Conservation (phyloP, 2,888 invertebrate genomes). For the Plebejus anna region DNA sequence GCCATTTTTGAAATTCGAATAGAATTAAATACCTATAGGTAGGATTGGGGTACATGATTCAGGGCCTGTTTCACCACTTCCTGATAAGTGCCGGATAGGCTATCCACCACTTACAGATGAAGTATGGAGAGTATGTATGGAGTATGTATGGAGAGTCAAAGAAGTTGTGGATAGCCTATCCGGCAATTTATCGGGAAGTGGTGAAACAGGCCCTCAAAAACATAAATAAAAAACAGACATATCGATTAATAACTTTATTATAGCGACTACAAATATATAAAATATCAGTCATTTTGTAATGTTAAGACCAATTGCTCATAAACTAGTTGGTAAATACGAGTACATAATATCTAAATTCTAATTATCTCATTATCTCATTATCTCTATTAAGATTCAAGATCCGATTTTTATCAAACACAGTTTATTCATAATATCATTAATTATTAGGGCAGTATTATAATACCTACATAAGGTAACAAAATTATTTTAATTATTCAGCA, state of each 20-base stretch:
- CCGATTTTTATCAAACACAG: background rate
- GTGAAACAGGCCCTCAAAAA: background rate
- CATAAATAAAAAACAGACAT: background rate
- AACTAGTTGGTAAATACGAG: background rate
- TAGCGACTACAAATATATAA: conserved; percentile 65
- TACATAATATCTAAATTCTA: background rate
- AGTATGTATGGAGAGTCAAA: too few relatives aligned
- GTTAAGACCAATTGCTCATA: conserved; percentile 10
- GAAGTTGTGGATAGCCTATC: too few relatives aligned
- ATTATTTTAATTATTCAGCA: too few relatives aligned
- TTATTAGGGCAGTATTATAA: conserved; percentile 13
- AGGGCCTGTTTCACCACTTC: too few relatives aligned
- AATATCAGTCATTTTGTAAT: conserved; percentile 66
- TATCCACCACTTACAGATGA: too few relatives aligned
- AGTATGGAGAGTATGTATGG: too few relatives aligned
- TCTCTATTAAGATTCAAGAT: background rate
- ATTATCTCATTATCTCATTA: too few relatives aligned
- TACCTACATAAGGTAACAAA: background rate
- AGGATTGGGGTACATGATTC: background rate
- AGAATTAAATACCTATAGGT: too few relatives aligned
- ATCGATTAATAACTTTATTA: conserved; percentile 34
- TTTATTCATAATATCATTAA: background rate
- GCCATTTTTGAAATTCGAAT: too few relatives aligned
- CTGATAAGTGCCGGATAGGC: too few relatives aligned
- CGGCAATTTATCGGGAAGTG: too few relatives aligned